Evolutionary conservation across 2,888 invertebrate species (phyloP), one percentile per base, ranked within the genome.

Genomic region (Idaea straminata): DNA sequence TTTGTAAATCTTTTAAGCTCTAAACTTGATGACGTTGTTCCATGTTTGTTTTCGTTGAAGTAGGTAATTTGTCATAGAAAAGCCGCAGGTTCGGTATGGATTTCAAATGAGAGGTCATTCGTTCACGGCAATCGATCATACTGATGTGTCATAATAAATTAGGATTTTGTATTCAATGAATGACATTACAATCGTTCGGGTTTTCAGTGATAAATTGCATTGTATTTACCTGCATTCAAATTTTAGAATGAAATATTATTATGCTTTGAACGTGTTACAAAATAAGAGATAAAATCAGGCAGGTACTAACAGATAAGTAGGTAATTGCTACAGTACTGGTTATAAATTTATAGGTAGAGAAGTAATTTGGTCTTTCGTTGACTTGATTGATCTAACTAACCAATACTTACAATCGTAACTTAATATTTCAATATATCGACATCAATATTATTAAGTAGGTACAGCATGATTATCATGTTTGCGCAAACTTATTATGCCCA

Each of bases 1-100:
- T 47, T 47, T 47, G 0, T 3, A 36, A 36, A 5, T 7, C 1
- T 47, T 7, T 47, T 4, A 13, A 47, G 5, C 10, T 13, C 47
- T 47, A 47, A 47, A 47, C 10, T 47, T 13, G 47, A 47, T 47
- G 10, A 47, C 5, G 13, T 47, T 59, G 63, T 69, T 67, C 58
- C 25, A 25, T 59, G 64, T 59, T 66, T 69, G 47, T 7, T 47
- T 47, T 64, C 64, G 64, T 66, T 63, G 65, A 68, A 63, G 62
- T 61, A 61, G 64, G 10, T 35, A 62, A 65, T 69, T 70, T 69
- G 70, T 72, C 71, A 74, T 63, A 61, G 58, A 62, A 47, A 63
- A 64, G 70, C 68, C 72, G 68, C 72, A 72, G 72, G 72, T 74
- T 16, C 58, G 34, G 16, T 25, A 34, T 25, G 73, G 68, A 66